A percentile compares a stretch with the other conserved stretches of the same genome.
These are phyloP conservation scores for Ladona fulva DNA, from an alignment of 1,140 invertebrate genomes.

Conservation along the genomic window DNA sequence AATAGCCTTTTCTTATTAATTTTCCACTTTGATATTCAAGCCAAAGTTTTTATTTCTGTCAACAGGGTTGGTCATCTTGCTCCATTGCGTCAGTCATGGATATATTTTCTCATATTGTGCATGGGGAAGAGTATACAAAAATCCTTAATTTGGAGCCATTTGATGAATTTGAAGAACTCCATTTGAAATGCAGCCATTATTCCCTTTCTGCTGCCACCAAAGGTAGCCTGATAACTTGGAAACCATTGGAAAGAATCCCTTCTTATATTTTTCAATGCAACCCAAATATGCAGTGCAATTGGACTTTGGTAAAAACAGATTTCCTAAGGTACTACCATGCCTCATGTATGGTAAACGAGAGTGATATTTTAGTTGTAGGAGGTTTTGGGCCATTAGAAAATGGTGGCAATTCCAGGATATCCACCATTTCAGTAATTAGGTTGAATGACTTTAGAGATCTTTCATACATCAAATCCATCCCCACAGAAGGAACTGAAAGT, in stretches of 20 bases:
- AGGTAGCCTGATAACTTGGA: conserved; percentile 19
- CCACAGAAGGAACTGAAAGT: not conserved
- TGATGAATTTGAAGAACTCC: conserved; percentile 47
- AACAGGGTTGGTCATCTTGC: conserved; percentile 38
- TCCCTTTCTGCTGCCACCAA: conserved; percentile 34
- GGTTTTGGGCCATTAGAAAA: conserved; percentile 17
- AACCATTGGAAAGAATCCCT: not conserved
- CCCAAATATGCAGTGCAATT: not conserved
- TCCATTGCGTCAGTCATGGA: conserved; percentile 36
- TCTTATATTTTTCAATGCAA: not conserved
- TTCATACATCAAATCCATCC: not conserved
- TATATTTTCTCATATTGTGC: conserved; percentile 32
- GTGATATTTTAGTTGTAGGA: conserved; percentile 9
- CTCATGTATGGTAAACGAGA: not conserved
- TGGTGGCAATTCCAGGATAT: not conserved
- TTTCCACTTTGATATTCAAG: not conserved
- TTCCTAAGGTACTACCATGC: not conserved
- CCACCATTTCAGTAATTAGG: not conserved
- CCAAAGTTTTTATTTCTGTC: conserved; percentile 17
- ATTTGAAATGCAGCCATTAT: conserved; percentile 46
- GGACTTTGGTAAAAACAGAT: not conserved
- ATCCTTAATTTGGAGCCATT: conserved; percentile 41
- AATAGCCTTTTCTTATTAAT: no score
- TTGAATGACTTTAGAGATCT: not conserved
- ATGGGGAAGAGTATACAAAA: conserved; percentile 31